phyloP scores from a whole-genome alignment of 1,140 invertebrate species.

The Pectinophora gossypiella region DNA sequence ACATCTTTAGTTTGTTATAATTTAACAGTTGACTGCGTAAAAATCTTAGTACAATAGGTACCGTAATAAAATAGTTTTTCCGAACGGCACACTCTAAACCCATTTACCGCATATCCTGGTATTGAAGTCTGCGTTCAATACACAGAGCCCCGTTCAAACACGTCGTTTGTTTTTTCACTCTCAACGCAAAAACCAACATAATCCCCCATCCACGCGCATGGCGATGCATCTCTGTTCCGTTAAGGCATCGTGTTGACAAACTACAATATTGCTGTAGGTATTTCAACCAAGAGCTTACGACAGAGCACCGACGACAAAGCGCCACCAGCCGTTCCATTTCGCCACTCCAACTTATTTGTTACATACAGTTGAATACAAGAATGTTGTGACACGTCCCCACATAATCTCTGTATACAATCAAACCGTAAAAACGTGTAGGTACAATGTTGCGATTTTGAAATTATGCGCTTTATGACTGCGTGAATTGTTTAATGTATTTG shows the following conservation, averaged over 20 bases:
- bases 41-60: too few species aligned
- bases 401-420: slow-evolving; percentile 1
- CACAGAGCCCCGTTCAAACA: too few species aligned
- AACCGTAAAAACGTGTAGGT: background rate
- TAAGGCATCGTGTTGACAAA: background rate
- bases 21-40: too few species aligned
- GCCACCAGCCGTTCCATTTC: slow-evolving; percentile 21
- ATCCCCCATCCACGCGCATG: background rate
- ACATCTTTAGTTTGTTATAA: too few species aligned
- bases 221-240: background rate
- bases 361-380: slow-evolving; percentile 5
- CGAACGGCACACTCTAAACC: too few species aligned
- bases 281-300: slow-evolving; percentile 25
- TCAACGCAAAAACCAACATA: background rate
- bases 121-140: too few species aligned
- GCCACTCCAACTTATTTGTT: slow-evolving; percentile 25
- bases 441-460: slow-evolving; percentile 1
- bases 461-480: background rate
- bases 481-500: background rate
- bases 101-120: too few species aligned
- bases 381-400: background rate
- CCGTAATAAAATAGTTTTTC: too few species aligned
- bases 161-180: too few species aligned
- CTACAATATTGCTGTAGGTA: slow-evolving; percentile 9
- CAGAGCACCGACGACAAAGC: slow-evolving; percentile 31